Conservation (phyloP, 2,888 invertebrate genomes). For the Lydus trimaculatus region DNA sequence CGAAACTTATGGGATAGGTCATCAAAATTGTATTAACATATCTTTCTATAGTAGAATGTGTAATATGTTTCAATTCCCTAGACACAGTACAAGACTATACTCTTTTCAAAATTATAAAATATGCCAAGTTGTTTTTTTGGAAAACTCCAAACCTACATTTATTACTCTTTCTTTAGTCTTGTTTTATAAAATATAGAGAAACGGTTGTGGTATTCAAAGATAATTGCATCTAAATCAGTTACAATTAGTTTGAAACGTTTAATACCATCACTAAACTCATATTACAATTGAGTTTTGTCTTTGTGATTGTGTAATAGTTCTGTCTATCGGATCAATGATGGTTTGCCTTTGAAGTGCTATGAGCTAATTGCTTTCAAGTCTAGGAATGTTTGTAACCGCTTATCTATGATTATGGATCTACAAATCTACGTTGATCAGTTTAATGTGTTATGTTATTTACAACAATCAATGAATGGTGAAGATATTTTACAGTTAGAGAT, state of each 20-base stretch:
- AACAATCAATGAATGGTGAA: neutral
- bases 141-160: neutral
- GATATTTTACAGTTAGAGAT: neutral
- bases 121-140: neutral
- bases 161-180: neutral
- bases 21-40: neutral
- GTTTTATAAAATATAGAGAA: neutral
- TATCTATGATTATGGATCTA: neutral
- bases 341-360: neutral
- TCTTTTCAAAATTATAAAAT: slow-evolving; percentile 23
- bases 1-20: slow-evolving; percentile 74
- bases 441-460: neutral
- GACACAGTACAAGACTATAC: slow-evolving; percentile 16
- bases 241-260: slow-evolving; percentile 5
- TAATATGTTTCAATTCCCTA: slow-evolving; percentile 20
- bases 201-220: neutral
- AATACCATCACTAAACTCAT: neutral
- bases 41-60: neutral
- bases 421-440: neutral
- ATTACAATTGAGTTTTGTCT: slow-evolving; percentile 4
- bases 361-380: neutral
- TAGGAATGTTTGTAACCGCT: neutral
- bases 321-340: neutral
- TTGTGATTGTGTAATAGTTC: neutral
- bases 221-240: slow-evolving; percentile 1